Evolutionary conservation across 2,113 vertebrate species (phyloP), one percentile per base, ranked within the genome.

Genomic region (Puntigrus tetrazona): DNA sequence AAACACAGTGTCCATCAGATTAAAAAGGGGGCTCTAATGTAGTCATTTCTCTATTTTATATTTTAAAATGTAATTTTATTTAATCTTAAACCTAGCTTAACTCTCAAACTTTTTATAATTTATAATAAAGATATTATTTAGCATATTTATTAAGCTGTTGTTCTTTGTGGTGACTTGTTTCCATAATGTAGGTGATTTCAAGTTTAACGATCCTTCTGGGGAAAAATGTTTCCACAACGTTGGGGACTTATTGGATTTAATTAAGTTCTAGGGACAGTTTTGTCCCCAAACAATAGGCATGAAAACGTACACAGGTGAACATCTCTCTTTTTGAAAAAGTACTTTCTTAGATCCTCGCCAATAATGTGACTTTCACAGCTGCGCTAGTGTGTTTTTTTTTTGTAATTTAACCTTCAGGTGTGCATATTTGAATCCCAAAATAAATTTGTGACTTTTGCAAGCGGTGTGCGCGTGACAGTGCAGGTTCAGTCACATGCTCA

Each of bases 371-470:
- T 34, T 61, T 61, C 63, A 29, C 1, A 57, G 8, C 5, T 29
- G 3, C 31, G 38, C 14, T 43, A 29, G 5, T 18, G 38, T 61
- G n/a, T 50, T 5, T 20, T 59, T 50, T 5, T 20, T 59, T 38
- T 80, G 29, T 65, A 22, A 45, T 45, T 61, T 47, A 61, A 80
- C 59, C 76, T 59, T 61, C 13, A 65, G 59, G 18, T 34, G 18
- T 69, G 41, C 63, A 36, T 52, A 67, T 50, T 50, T 7, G 4
- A 52, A 81, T 69, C 79, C 41, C 10, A 67, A 69, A 81, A 81
- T 67, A 79, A 75, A 41, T 13, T 13, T 63, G 67, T 73, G 81
- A 61, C 34, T 83, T 59, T 63, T 74, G 16, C n/a, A 75, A 55
- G 76, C 29, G 16, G 29, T 75, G 22, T 76, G 14, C 55, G 11